Base-by-base conservation (phyloP, 2,113 vertebrate species). In the Empidonax alnorum region DNA sequence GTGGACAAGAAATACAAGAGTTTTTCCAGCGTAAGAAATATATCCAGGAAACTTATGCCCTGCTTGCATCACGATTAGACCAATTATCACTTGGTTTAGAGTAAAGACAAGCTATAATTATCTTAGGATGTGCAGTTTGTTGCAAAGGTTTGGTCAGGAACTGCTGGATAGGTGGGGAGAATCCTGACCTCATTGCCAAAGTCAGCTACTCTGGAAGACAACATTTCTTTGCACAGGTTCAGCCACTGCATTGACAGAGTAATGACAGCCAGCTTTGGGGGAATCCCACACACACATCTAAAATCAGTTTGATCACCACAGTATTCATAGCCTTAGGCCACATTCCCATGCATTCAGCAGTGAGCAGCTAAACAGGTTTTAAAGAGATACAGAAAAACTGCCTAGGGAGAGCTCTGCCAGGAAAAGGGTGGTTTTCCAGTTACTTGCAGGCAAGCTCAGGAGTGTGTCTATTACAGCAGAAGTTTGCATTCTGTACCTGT, bases 261-360 rank as follows among this genome's bases (percentile, higher is more conserved):
- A 89, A 79, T 30, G 58, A 85, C 55, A 96, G 63, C 42, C 78
- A 83, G 87, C 75, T 96, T 88, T 81, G 79, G 85, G 56, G 88
- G 68, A 95, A 93, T 96, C 88, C 93, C 92, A 42, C 33, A 86
- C 56, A 59, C 87, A 86, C 79, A 88, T 93, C 79, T 77, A 80
- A 86, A 95, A 81, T 72, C 83, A 63, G 82, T 94, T 94, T 93
- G 88, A 93, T 90, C 82, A 88, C 76, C 76, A 75, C 78, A 95
- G 90, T 75, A 72, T 86, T 92, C 78, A 33, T 25, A 87, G 94
- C 94, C 94, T 65, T 46, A 87, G 92, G 94, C 77, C 80, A 90
- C 83, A 78, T 94, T 92, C 88, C 85, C 41, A 93, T 11, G 6
- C 59, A 28, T 86, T 90, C 87, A 61, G 76, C 22, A 94, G 75